These are phyloP conservation scores for Drosophila arizonae DNA, from an alignment of 1,140 invertebrate genomes.

Conservation along the genomic window DNA sequence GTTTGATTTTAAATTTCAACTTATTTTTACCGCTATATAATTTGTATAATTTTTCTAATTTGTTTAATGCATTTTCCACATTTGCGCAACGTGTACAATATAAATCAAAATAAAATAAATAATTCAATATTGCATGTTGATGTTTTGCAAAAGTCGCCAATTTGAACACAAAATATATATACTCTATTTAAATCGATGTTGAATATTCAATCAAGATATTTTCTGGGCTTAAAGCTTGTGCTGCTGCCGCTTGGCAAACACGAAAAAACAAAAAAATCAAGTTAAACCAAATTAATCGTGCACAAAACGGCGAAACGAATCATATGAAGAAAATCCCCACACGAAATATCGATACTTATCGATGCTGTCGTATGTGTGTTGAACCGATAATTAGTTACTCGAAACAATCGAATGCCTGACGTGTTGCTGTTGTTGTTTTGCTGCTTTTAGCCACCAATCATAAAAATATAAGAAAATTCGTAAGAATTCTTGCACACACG, in stretches of 20 bases:
- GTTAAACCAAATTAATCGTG: conserved; percentile 49
- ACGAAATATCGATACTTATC: conserved; percentile 53
- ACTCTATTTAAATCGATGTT: conserved; percentile 20
- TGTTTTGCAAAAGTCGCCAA: conserved; percentile 57
- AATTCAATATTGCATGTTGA: conserved; percentile 73
- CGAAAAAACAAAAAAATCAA: neutral
- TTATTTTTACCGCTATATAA: conserved; percentile 5
- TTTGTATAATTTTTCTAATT: conserved; percentile 14
- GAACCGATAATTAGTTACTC: conserved; percentile 39
- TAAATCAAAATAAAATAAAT: conserved; percentile 35
- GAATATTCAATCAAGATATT: conserved; percentile 17
- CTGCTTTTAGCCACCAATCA: conserved; percentile 33
- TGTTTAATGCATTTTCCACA: conserved; percentile 17
- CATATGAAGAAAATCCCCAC: conserved; percentile 47
- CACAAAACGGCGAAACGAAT: conserved; percentile 67
- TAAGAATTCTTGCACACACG: conserved; percentile 61
- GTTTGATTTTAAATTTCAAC: neutral
- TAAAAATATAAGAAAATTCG: conserved; percentile 10
- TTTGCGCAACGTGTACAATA: conserved; percentile 58
- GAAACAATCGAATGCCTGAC: conserved; percentile 34
- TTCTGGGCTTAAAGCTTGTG: conserved; percentile 37
- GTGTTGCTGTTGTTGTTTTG: conserved; percentile 32
- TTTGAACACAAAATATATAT: conserved; percentile 26
- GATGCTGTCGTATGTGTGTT: conserved; percentile 57
- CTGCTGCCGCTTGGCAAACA: conserved; percentile 27